A percentile compares a stretch with the other conserved stretches of the same genome.
Evolutionary conservation across 2,797 vertebrate species (phyloP).

Genomic region (Acridotheres tristis): DNA sequence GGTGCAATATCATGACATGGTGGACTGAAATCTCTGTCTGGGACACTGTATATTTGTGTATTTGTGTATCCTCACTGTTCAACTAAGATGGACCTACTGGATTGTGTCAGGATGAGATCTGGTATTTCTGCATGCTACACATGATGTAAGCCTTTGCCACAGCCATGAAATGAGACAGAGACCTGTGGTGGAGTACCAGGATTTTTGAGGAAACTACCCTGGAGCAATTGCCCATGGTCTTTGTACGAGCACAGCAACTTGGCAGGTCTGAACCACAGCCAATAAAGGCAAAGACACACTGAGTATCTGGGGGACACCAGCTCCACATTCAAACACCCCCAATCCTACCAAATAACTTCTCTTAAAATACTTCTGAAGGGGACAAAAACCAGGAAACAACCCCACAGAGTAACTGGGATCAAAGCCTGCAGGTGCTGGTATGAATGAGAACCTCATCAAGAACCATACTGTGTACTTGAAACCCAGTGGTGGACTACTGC

Average conservation of each 20-base stretch:
- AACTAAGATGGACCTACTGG: neutral
- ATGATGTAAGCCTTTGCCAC: neutral
- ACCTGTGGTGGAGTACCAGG: neutral
- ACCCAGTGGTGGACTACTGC: neutral
- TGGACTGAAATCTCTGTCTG: constrained; percentile 15
- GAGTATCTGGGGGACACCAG: neutral
- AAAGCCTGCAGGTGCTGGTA: neutral
- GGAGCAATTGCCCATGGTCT: neutral
- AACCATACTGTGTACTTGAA: neutral
- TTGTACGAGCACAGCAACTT: neutral
- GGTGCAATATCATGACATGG: fast-evolving
- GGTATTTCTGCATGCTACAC: neutral
- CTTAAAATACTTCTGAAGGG: neutral
- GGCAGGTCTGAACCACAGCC: neutral
- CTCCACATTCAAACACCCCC: neutral
- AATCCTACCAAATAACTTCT: neutral
- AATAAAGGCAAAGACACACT: neutral
- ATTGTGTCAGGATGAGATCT: constrained; percentile 3
- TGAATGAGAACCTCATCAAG: neutral
- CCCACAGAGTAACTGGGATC: neutral
- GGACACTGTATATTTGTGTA: neutral
- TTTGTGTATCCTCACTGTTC: constrained; percentile 6
- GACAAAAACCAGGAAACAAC: neutral
- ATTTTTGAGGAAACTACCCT: constrained; percentile 19
- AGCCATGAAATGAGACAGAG: neutral